phyloP scores from a whole-genome alignment of 1,140 invertebrate genomes.

The Leptinotarsa lineolata region DNA sequence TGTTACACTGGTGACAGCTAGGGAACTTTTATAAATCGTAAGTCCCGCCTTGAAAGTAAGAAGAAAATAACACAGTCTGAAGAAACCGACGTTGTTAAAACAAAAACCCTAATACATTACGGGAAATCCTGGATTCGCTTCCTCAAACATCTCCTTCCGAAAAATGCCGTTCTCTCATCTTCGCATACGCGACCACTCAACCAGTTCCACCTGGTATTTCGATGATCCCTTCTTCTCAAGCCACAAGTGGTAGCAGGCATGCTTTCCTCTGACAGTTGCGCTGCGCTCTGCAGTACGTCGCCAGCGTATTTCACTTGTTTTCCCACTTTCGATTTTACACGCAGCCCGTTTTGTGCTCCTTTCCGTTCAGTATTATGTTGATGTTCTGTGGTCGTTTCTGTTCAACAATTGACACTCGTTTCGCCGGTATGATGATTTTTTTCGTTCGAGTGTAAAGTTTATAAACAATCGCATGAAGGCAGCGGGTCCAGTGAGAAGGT shows the following conservation, averaged over 20 bases:
- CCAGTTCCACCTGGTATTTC: conserved; percentile 7
- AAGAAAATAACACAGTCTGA: too few species aligned
- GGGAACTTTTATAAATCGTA: too few species aligned
- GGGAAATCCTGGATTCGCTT: conserved; percentile 1
- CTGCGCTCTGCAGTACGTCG: conserved; percentile 21
- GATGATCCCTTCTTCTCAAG: conserved; percentile 30
- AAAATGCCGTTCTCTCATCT: neutral
- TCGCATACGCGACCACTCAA: neutral
- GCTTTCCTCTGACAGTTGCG: conserved; percentile 36
- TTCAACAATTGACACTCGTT: neutral
- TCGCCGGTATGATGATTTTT: neutral
- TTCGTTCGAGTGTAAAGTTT: neutral
- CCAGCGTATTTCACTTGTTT: conserved; percentile 17
- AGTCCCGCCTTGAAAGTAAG: too few species aligned
- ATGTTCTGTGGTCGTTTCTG: conserved; percentile 7
- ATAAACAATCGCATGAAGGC: neutral
- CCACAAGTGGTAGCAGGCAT: conserved; percentile 38
- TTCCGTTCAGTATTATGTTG: conserved; percentile 6
- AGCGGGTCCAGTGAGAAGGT: neutral
- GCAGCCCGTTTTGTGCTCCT: neutral
- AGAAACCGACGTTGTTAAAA: too few species aligned
- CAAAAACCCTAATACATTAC: neutral
- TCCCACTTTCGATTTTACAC: conserved; percentile 29
- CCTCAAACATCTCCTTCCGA: neutral
- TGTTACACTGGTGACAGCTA: too few species aligned